Percentiles rank a stretch among this genome's conserved stretches.
Evolutionary conservation across 2,797 vertebrate species (phyloP).

Genomic region (Lophius americanus): DNA sequence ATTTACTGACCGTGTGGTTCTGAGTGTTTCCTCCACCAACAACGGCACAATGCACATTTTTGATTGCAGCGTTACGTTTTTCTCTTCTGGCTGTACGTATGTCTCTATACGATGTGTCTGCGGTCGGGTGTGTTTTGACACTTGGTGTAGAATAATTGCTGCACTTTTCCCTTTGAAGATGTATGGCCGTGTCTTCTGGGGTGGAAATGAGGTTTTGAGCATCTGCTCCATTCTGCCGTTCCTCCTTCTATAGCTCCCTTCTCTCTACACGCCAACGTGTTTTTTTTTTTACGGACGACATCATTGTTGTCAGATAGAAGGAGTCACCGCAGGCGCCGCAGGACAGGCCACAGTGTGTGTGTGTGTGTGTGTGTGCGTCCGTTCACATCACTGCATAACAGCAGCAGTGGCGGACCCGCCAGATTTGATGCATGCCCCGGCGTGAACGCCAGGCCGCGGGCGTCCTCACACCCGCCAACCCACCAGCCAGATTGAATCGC

Average conservation of each 20-base stretch:
- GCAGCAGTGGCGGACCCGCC: conserved; percentile 14
- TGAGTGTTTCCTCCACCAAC: conserved; percentile 3
- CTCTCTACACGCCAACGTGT: not conserved
- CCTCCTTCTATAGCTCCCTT: conserved; percentile 14
- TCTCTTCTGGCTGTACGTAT: conserved; percentile 12
- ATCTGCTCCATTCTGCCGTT: conserved; percentile 37
- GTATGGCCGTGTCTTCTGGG: conserved; percentile 43
- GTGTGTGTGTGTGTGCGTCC: conserved; percentile 6
- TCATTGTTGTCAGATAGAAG: conserved; percentile 42
- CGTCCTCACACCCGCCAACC: conserved; percentile 34
- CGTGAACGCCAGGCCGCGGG: conserved; percentile 44
- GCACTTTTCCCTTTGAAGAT: conserved; percentile 40
- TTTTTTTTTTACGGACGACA: conserved; percentile 7
- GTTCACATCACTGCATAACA: not conserved
- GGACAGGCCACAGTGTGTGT: conserved; percentile 55
- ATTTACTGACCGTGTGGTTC: conserved; percentile 1
- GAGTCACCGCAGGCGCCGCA: conserved; percentile 32
- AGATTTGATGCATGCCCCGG: conserved; percentile 54
- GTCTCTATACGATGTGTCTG: conserved; percentile 5
- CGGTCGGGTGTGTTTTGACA: conserved; percentile 27
- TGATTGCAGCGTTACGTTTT: conserved; percentile 20
- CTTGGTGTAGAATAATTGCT: conserved; percentile 38
- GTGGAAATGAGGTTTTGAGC: conserved; percentile 58
- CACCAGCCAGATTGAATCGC: conserved; percentile 42
- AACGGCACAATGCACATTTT: conserved; percentile 42